These are phyloP conservation scores for Coreius guichenoti DNA, from an alignment of 2,797 vertebrate species.

Conservation along the genomic window DNA sequence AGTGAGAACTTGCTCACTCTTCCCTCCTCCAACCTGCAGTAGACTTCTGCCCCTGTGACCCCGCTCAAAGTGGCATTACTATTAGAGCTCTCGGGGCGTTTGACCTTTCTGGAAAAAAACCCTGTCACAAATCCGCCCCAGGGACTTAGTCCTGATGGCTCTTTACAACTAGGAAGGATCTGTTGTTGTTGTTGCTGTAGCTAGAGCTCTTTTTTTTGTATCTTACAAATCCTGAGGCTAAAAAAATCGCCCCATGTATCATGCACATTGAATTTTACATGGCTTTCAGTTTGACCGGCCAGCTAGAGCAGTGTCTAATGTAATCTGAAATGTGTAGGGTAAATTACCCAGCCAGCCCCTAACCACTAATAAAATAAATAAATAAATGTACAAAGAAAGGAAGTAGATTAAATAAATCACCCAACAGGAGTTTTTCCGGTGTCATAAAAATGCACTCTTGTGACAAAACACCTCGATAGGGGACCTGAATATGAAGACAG, in stretches of 20 bases:
- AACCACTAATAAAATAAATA: conserved; percentile 74
- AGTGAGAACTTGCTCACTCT: conserved; percentile 39
- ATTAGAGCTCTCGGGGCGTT: conserved; percentile 67
- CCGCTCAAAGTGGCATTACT: conserved; percentile 62
- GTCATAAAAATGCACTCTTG: conserved; percentile 67
- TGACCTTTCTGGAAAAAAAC: conserved; percentile 68
- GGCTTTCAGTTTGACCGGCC: conserved; percentile 68
- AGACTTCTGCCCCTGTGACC: conserved; percentile 31
- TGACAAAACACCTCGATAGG: conserved; percentile 69
- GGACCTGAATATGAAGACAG: conserved; percentile 68
- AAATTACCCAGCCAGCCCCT: conserved; percentile 67
- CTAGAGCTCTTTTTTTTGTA: conserved; percentile 43
- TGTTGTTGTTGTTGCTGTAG: conserved; percentile 64
- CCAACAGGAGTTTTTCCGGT: conserved; percentile 72
- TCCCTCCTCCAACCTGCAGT: conserved; percentile 40
- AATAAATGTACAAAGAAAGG: conserved; percentile 64
- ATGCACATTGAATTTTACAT: conserved; percentile 78
- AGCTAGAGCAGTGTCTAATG: conserved; percentile 70
- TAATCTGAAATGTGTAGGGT: conserved; percentile 73
- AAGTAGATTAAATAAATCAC: conserved; percentile 44
- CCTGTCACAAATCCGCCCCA: conserved; percentile 68
- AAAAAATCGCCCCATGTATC: conserved; percentile 63
- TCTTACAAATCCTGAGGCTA: conserved; percentile 70
- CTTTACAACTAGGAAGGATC: conserved; percentile 70
- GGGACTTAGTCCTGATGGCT: conserved; percentile 61